These are phyloP conservation scores for Polia nebulosa DNA, from an alignment of 2,888 invertebrate genomes.

Conservation along the genomic window DNA sequence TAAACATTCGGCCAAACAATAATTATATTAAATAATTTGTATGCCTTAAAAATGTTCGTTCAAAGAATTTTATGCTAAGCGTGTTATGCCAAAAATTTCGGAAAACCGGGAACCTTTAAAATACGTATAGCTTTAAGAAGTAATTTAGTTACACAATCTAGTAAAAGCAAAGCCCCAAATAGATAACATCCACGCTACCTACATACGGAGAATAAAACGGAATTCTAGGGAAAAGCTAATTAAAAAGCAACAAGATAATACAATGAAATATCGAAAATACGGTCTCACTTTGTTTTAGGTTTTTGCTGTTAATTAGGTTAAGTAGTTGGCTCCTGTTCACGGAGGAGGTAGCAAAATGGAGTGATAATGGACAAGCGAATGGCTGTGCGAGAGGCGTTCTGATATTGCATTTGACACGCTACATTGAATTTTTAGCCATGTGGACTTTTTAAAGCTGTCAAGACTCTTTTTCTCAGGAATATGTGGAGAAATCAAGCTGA, in stretches of 20 bases:
- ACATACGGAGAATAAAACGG: constrained; percentile 13
- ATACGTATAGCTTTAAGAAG: background rate
- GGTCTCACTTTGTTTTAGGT: constrained; percentile 64
- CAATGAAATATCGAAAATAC: constrained; percentile 45
- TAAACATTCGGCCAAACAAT: too few relatives aligned
- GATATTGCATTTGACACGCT: background rate
- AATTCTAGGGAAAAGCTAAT: constrained; percentile 15
- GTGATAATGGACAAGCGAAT: constrained; percentile 14
- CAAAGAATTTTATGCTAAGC: too few relatives aligned
- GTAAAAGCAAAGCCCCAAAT: background rate
- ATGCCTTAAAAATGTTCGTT: too few relatives aligned
- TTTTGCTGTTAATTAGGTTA: constrained; percentile 86
- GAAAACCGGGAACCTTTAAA: too few relatives aligned
- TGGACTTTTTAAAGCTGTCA: too few relatives aligned
- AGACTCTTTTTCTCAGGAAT: too few relatives aligned
- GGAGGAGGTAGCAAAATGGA: constrained; percentile 44
- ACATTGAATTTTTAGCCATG: too few relatives aligned
- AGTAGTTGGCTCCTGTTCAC: constrained; percentile 80
- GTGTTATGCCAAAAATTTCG: too few relatives aligned
- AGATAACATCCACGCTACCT: constrained; percentile 7
- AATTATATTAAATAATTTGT: too few relatives aligned
- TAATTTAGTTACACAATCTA: background rate
- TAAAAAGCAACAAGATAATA: constrained; percentile 51
- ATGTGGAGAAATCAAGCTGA: too few relatives aligned
- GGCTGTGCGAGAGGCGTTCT: background rate